Evolutionary conservation across 92 coral and sea anemone species (phyloP), one percentile per base, ranked within the genome.

Genomic region (Epizoanthus scotinus): DNA sequence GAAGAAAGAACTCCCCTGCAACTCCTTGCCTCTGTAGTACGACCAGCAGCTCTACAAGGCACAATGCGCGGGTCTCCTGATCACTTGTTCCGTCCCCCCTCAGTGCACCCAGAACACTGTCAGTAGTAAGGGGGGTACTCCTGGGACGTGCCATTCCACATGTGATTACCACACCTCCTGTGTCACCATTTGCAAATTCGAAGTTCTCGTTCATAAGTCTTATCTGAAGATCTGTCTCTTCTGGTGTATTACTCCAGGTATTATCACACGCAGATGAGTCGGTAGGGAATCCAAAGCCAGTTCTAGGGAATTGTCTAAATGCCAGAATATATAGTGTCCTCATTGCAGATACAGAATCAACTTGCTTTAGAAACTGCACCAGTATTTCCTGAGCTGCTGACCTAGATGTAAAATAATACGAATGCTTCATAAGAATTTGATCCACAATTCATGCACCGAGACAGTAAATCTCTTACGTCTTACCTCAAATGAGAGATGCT

Each of bases 1-100:
- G 88, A 64, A 95, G 78, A 61, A 95, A 95, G 57, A 95, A 91
- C 55, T 93, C 90, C 25, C 89, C 99, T n/a, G 96, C 86, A 61
- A 93, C 22, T 12, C 69, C 65, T 9, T 93, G 92, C 54, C 83
- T 93, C 80, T 90, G 86, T 72, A 91, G 70, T 25, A 72, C 85
- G n/a, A 57, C 56, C 66, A 95, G 75, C 63, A 95, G 84, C 56
- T 95, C 99, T 18, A 93, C 94, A 1, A 93, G 47, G 56, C 94
- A 93, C 77, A 86, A 42, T 0, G 98, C 98, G 26, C 87, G 88
- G 56, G 65, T 68, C 84, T 85, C 81, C 24, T 74, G 85, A 15
- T 44, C 67, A 38, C 70, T 83, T 71, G 26, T 27, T 12, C 62
- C 91, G 29, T 83, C 84, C n/a, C 95, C 89, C 56, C 74, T 79